A percentile compares a stretch with the other conserved stretches of the same genome.
These are phyloP conservation scores for Epinephelus cyanopodus DNA, from an alignment of 2,113 vertebrate genomes.

Conservation along the genomic window DNA sequence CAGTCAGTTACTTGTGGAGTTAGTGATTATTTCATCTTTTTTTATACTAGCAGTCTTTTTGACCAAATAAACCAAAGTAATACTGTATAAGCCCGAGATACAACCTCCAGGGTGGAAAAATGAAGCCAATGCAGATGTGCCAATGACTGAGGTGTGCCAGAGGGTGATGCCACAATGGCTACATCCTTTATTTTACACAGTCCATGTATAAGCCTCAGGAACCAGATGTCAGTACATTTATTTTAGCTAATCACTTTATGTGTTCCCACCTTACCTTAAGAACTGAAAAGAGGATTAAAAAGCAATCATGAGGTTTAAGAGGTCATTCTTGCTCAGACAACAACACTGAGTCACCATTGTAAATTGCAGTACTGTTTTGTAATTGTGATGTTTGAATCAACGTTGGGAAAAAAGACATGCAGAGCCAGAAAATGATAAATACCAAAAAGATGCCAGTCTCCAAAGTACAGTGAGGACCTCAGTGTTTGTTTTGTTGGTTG, in stretches of 20 bases:
- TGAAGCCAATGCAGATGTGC: too few relatives aligned
- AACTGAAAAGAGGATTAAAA: constrained; percentile 11
- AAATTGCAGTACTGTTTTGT: constrained; percentile 7
- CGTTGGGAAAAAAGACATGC: neutral
- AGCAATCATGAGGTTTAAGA: neutral
- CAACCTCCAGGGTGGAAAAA: too few relatives aligned
- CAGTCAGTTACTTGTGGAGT: neutral
- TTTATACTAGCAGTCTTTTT: neutral
- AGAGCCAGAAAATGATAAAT: neutral
- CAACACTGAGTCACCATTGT: constrained; percentile 13
- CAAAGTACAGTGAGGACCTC: neutral
- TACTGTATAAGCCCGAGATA: neutral
- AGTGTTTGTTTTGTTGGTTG: neutral
- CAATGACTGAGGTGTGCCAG: too few relatives aligned
- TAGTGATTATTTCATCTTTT: neutral
- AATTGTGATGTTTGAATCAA: neutral
- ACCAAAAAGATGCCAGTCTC: neutral
- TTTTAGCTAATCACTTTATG: neutral
- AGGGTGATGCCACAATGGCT: too few relatives aligned
- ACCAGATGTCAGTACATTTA: constrained; percentile 7
- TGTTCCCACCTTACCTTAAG: neutral
- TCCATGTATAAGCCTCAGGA: neutral
- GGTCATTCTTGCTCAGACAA: neutral
- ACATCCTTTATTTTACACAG: too few relatives aligned
- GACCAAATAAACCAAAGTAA: neutral